phyloP scores from a whole-genome alignment of 2,888 invertebrate genomes.

The Drosophila subsilvestris region DNA sequence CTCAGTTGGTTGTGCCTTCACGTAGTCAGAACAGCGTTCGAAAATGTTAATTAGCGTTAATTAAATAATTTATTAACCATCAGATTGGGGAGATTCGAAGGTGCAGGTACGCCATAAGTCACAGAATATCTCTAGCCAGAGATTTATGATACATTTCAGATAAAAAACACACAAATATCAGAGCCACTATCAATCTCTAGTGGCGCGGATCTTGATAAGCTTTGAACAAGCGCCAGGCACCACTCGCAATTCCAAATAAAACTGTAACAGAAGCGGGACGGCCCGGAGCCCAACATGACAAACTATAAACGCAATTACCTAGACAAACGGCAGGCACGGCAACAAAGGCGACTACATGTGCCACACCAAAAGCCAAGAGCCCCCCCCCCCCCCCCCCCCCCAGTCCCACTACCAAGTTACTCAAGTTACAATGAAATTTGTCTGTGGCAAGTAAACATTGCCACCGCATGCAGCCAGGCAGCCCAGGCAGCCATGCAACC shows the following conservation, averaged over 20 bases:
- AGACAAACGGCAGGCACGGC: conserved; percentile 62
- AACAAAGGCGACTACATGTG: conserved; percentile 66
- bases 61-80: conserved; percentile 71
- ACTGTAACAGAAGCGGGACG: conserved; percentile 58
- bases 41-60: conserved; percentile 79
- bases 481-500: conserved; percentile 40
- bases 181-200: conserved; percentile 27
- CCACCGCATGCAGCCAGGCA: conserved; percentile 50
- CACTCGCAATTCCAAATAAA: conserved; percentile 15
- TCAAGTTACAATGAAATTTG: conserved; percentile 82
- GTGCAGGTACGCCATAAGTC: conserved; percentile 1
- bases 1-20: conserved; percentile 70
- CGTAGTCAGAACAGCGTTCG: conserved; percentile 45
- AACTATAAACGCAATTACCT: conserved; percentile 75
- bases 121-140: not conserved
- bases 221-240: conserved; percentile 35
- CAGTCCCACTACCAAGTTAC: conserved; percentile 78
- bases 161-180: not conserved
- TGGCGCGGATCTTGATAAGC: conserved; percentile 36
- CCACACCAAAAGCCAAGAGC: conserved; percentile 22
- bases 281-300: conserved; percentile 53
- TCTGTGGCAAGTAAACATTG: conserved; percentile 74
- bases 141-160: conserved; percentile 27
- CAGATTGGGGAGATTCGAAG: not conserved
- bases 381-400: not conserved